Base-by-base conservation (phyloP, 2,113 vertebrate species). In the Laticauda laticaudata region DNA sequence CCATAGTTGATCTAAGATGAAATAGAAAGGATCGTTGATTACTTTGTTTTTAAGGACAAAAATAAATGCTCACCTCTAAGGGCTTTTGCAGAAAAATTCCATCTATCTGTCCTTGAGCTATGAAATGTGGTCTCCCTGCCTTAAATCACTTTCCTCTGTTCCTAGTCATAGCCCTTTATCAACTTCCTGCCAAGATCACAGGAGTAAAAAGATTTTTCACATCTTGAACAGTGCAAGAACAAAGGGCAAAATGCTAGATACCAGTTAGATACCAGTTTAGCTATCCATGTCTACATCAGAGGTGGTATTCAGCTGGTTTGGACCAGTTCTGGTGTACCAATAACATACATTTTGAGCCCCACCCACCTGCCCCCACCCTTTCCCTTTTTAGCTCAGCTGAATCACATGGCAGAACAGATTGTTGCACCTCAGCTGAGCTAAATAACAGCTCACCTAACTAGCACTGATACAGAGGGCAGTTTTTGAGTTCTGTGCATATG, bases 121-220 rank as follows among this genome's bases (percentile, higher is more conserved):
- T 43, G 43, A 43, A 43, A 43, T 3, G 43, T 39, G 34, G 34
- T 39, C 34, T 39, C 34, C 34, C 43, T 43, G 3, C 3, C 24
- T 64, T 26, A 64, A 3, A 15, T 75, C n/a, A 75, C n/a, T 75
- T 34, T 5, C n/a, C 64, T 75, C 5, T 2, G 15, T 34, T 34
- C 18, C 2, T 5, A 75, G 0, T 18, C 14, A 75, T 6, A 0
- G 43, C 0, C 3, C 29, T 23, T 57, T 64, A 29, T 1, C 61
- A 29, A 12, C 14, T 3, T 18, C 18, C 14, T 15, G 14, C 14
- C 14, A 75, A 15, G 6, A n/a, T 7, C 18, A 18, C 0, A 0
- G 64, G 14, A 75, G 64, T 14, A 34, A 2, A 69, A 15, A n/a
- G 15, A 14, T 69, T 69, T n/a, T 69, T 15, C 29, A n/a, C 4